phyloP scores from a whole-genome alignment of 2,797 vertebrate species.

The Amblyopsis hoosieri region DNA sequence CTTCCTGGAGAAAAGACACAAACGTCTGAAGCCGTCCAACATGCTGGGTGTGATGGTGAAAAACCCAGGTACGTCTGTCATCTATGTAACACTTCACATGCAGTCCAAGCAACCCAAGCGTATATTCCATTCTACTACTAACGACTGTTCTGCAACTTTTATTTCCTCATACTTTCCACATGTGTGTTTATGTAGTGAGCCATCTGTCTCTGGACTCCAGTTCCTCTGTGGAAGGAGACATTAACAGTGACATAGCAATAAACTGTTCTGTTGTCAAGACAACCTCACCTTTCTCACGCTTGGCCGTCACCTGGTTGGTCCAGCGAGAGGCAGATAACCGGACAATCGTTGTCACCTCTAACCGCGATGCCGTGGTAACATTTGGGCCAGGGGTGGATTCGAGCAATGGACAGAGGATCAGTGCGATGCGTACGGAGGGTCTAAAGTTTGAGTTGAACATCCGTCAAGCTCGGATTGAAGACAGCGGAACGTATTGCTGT shows the following conservation, averaged over 20 bases:
- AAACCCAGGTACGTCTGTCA: slow-evolving; percentile 61
- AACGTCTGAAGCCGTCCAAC: slow-evolving; percentile 58
- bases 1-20: slow-evolving; percentile 54
- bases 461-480: slow-evolving; percentile 55
- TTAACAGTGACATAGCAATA: slow-evolving; percentile 62
- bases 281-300: slow-evolving; percentile 56
- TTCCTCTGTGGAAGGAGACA: slow-evolving; percentile 29
- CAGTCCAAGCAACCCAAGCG: too few species aligned
- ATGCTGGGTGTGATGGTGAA: slow-evolving; percentile 45
- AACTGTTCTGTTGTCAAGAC: slow-evolving; percentile 66
- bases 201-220: slow-evolving; percentile 50
- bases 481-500: slow-evolving; percentile 68
- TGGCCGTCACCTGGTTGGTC: slow-evolving; percentile 80
- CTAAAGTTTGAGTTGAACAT: slow-evolving; percentile 76
- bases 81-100: neutral
- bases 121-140: neutral
- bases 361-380: slow-evolving; percentile 55
- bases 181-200: slow-evolving; percentile 56
- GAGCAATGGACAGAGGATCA: slow-evolving; percentile 56
- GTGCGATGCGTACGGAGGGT: slow-evolving; percentile 49
- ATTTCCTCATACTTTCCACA: neutral
- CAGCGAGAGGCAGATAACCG: slow-evolving; percentile 10
- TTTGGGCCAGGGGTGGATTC: slow-evolving; percentile 37
- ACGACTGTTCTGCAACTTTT: neutral
- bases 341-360: slow-evolving; percentile 55